Evolutionary conservation across 1,140 invertebrate species (phyloP), one percentile per base, ranked within the genome.

Genomic region (Brachionus rotundiformis): DNA sequence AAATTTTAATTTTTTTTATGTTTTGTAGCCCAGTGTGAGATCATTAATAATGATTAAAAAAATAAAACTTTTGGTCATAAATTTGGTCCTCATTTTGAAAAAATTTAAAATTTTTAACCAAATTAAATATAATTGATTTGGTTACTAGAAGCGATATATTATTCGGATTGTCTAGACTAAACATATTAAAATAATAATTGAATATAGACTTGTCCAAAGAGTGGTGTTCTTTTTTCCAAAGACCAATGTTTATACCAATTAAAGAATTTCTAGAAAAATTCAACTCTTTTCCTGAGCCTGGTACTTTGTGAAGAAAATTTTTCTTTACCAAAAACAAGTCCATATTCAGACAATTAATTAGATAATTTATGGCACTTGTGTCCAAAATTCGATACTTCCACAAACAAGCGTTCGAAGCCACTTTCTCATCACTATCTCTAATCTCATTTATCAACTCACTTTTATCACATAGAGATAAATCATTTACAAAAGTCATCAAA

Each of bases 31-130:
- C 16, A 19, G 8, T n/a, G 23, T 7, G 47, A 54, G 47, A 54
- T 36, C 33, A 68, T n/a, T 68, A 31, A 8, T 33, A 68, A 33
- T 16, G 16, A 68, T 68, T 68, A 68, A 33, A 68, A 16, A 68
- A 68, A 68, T 68, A 36, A 25, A 36, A 6, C 10, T 68, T 68
- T 36, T 68, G n/a, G 6, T 68, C 63, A 68, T 16, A 39, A 33
- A 19, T 16, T 33, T 68, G 63, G n/a, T 68, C 33, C 4, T 23
- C 63, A 23, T 68, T 31, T 19, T 39, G 29, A 19, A 73, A 73
- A 73, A 73, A 73, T 44, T 73, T 73, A 0, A 73, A 73, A 73
- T 73, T 73, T 73, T 73, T 73, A 2, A 44, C 39, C 19, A 73
- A 73, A 73, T 73, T 73, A 27, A 44, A 73, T 3, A 73, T 25